phyloP scores from a whole-genome alignment of 2,888 invertebrate species.

The Zaprionus bogoriensis region DNA sequence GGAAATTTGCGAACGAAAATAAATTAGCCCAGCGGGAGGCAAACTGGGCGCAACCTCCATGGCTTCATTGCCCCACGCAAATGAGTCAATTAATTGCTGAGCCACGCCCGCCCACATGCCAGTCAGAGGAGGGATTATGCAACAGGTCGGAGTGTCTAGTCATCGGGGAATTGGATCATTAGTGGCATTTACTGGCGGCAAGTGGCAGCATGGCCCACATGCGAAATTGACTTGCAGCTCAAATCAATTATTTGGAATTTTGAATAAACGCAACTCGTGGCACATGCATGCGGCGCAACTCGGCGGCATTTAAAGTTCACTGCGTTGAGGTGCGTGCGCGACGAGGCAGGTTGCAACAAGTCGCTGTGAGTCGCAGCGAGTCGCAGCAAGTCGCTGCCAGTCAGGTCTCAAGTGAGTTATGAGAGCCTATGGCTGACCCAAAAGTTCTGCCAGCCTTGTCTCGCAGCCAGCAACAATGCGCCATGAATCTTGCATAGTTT shows the following conservation, averaged over 20 bases:
- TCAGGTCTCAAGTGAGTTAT: too few species aligned
- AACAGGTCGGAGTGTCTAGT: neutral
- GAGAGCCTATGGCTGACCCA: slow-evolving; percentile 39
- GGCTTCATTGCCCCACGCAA: neutral
- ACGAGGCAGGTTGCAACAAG: neutral
- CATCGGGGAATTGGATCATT: slow-evolving; percentile 13
- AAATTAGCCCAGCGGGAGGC: neutral
- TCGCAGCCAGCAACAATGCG: slow-evolving; percentile 33
- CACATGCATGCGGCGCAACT: slow-evolving; percentile 23
- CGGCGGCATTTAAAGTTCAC: slow-evolving; percentile 8
- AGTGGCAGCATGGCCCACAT: slow-evolving; percentile 38
- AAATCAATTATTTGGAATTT: slow-evolving; percentile 45
- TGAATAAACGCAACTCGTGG: slow-evolving; percentile 19
- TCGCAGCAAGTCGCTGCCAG: neutral
- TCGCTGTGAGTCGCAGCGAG: neutral
- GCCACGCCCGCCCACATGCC: slow-evolving; percentile 39
- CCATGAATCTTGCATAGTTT: slow-evolving; percentile 63
- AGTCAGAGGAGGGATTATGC: neutral
- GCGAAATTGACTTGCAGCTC: slow-evolving; percentile 8
- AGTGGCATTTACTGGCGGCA: slow-evolving; percentile 9
- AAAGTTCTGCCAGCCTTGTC: slow-evolving; percentile 55
- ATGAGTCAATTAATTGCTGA: slow-evolving; percentile 14
- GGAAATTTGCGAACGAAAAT: neutral
- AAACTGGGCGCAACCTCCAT: too few species aligned
- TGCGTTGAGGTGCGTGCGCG: neutral